Evolutionary conservation across 2,888 invertebrate genomes (phyloP).

Genomic region (Philaethria dido): DNA sequence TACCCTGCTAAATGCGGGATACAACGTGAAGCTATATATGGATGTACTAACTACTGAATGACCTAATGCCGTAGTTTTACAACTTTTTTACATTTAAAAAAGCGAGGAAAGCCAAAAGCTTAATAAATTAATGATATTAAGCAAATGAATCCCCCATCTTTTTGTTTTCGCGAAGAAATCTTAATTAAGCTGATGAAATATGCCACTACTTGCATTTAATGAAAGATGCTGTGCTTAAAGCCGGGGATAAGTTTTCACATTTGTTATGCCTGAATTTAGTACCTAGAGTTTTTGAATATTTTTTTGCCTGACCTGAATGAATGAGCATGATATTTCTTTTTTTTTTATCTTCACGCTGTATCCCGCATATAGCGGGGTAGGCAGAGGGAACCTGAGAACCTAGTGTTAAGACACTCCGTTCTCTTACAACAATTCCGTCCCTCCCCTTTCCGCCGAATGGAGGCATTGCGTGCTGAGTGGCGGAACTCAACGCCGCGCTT

Average conservation of each 20-base stretch:
- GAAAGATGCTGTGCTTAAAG: conserved; percentile 12
- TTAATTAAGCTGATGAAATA: conserved; percentile 48
- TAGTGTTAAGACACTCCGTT: too few relatives aligned
- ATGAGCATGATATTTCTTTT: too few relatives aligned
- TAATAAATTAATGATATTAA: conserved; percentile 46
- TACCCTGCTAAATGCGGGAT: too few relatives aligned
- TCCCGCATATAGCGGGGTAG: too few relatives aligned
- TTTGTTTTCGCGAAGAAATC: conserved; percentile 47
- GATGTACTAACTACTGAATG: not conserved
- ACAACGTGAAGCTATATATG: too few relatives aligned
- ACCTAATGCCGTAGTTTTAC: not conserved
- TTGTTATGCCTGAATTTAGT: not conserved
- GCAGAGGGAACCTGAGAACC: too few relatives aligned
- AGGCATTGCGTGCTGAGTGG: too few relatives aligned
- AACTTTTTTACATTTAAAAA: not conserved
- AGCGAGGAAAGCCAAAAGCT: conserved; percentile 25
- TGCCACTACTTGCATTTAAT: conserved; percentile 38
- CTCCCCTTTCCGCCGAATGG: too few relatives aligned
- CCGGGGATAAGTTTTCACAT: conserved; percentile 8
- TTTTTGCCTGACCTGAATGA: not conserved
- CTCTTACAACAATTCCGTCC: too few relatives aligned
- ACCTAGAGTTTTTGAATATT: not conserved
- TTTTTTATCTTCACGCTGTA: too few relatives aligned
- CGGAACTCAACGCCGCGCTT: too few relatives aligned
- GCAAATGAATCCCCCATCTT: conserved; percentile 44